Base-by-base conservation (phyloP, 64 coral and sea anemone species). In the Porites lutea region DNA sequence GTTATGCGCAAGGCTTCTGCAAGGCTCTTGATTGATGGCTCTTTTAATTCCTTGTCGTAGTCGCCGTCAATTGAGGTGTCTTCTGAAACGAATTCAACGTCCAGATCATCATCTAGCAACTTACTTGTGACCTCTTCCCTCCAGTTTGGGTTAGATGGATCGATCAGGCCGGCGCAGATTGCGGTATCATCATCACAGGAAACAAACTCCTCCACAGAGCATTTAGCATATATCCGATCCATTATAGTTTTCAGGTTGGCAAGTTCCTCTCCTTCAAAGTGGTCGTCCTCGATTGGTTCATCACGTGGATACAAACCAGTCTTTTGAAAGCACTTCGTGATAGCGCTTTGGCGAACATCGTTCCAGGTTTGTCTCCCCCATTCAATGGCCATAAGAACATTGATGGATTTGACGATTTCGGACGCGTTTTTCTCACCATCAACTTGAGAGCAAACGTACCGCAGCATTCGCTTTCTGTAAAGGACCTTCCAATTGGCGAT, bases 241-340 rank as follows among this genome's bases (percentile, higher is more conserved):
- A 89, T 64, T 27, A 88, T 18, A 88, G 69, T 75, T 77, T 60
- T 89, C 53, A 77, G 87, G 87, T 75, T 89, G 51, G 89, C 89
- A 82, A 90, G 65, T 82, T 93, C 86, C 67, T 94, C 86, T 59
- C 78, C 86, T 76, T 89, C 92, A 75, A 94, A 94, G 69, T 66
- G 92, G 63, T 89, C 48, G 45, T 89, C 87, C 78, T 91, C 79
- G 16, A 63, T 65, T 59, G 52, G 20, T 62, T 63, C 68, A 37
- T 91, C 89, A 16, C 19, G 46, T 44, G 65, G 89, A 65, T 83
- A 83, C 89, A 91, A 72, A 19, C 60, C 48, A 20, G 48, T 74
- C 47, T 89, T 78, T 52, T 83, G 16, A 53, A 91, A 71, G n/a
- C 65, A 82, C 52, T 79, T 92, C 54, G 52, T 52, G 48, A 93